Conservation (phyloP, 2,888 invertebrate species). For the Callyntrura guangdongensis region DNA sequence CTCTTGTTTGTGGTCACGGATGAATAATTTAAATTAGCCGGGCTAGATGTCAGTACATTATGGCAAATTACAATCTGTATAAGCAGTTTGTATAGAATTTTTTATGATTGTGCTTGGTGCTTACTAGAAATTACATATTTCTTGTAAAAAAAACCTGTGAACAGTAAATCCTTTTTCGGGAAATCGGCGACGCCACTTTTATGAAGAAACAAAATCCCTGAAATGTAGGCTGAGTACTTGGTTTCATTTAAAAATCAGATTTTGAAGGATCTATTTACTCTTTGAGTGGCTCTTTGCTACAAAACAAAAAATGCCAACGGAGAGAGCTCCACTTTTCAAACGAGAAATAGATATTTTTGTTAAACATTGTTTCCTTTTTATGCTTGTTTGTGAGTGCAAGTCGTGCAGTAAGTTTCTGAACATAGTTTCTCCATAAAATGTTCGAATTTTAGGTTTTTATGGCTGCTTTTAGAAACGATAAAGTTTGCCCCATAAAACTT, state of each 20-base stretch:
- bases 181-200: conserved; percentile 37
- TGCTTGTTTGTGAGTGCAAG: neutral
- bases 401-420: conserved; percentile 9
- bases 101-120: neutral
- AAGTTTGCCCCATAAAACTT: conserved; percentile 53
- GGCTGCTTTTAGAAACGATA: conserved; percentile 71
- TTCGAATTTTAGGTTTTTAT: conserved; percentile 65
- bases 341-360: neutral
- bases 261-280: neutral
- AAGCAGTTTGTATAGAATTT: neutral
- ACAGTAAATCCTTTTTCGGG: conserved; percentile 9
- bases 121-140: neutral
- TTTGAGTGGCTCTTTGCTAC: neutral
- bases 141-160: neutral
- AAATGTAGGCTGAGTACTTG: neutral
- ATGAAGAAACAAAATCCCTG: neutral
- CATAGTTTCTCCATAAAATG: conserved; percentile 28
- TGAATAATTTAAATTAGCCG: conserved; percentile 59
- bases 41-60: conserved; percentile 20
- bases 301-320: neutral
- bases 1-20: neutral
- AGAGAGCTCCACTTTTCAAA: neutral
- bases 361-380: conserved; percentile 43
- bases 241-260: conserved; percentile 40
- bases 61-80: conserved; percentile 20